Evolutionary conservation across 2,888 invertebrate genomes (phyloP).

Genomic region (Napeogenes sylphis): DNA sequence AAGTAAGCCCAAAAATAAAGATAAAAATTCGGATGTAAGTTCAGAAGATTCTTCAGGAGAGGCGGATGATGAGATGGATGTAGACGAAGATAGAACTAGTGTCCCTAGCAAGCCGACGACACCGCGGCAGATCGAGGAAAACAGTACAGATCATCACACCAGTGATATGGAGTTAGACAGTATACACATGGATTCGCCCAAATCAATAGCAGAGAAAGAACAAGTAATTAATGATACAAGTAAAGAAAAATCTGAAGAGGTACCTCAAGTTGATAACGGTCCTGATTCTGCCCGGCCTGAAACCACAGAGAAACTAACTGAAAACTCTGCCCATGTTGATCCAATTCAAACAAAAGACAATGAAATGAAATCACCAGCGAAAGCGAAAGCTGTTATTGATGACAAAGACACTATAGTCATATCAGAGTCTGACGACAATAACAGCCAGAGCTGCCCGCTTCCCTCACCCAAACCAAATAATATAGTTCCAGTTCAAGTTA

Average conservation of each 20-base stretch:
- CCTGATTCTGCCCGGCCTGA: slow-evolving; percentile 30
- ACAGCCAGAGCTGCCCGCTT: slow-evolving; percentile 70
- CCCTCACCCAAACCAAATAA: slow-evolving; percentile 65
- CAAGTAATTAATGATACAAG: slow-evolving; percentile 58
- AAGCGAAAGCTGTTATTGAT: slow-evolving; percentile 49
- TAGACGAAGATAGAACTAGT: slow-evolving; percentile 70
- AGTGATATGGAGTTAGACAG: slow-evolving; percentile 75
- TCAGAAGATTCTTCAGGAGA: slow-evolving; percentile 81
- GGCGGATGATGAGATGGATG: slow-evolving; percentile 83
- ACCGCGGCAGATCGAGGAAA: slow-evolving; percentile 58
- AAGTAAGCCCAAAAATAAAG: slow-evolving; percentile 50
- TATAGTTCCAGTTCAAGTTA: slow-evolving; percentile 49
- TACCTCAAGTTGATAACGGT: slow-evolving; percentile 34
- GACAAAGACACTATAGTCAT: slow-evolving; percentile 72
- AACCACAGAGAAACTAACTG: slow-evolving; percentile 29
- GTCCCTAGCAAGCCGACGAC: slow-evolving; percentile 61
- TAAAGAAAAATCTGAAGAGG: slow-evolving; percentile 45
- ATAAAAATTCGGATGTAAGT: slow-evolving; percentile 68
- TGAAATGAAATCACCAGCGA: slow-evolving; percentile 53
- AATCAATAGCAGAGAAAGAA: slow-evolving; percentile 63
- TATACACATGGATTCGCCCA: slow-evolving; percentile 71
- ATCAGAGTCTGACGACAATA: slow-evolving; percentile 71
- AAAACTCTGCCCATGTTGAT: slow-evolving; percentile 42
- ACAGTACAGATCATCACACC: slow-evolving; percentile 68
- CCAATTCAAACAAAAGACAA: slow-evolving; percentile 44